Evolutionary conservation across 2,797 vertebrate species (phyloP), one percentile per base, ranked within the genome.

Genomic region (Melanotaenia nigrans): DNA sequence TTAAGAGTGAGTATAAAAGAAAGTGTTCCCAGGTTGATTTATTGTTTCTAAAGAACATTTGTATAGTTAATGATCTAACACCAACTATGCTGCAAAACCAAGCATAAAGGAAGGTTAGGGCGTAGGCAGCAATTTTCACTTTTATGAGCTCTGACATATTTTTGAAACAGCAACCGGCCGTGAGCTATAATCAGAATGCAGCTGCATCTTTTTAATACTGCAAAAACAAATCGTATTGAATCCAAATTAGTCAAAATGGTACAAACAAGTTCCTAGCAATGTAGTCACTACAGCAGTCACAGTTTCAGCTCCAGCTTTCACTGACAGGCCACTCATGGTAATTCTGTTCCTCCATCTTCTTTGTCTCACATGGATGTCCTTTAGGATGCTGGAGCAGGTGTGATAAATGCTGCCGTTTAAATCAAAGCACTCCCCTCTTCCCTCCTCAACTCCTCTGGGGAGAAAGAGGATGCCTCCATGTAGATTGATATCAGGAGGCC

Each of bases 351-450:
- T 68, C 68, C 65, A 35, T 49, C 69, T 28, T 32, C 36, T 55
- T 66, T 62, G 58, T 65, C 81, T 65, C 73, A 38, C 79, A 68
- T 57, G 71, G 61, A 55, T 83, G 83, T 92, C 86, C 85, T 90
- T 87, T 89, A 87, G 83, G 74, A 84, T 61, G 80, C 81, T 70
- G 77, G 85, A 83, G 85, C 90, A 92, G 83, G 87, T 87, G 89
- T 94, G 92, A 94, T 92, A 90, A 95, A 94, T 94, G 92, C 86
- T 79, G 81, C 80, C 73, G 88, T 93, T 94, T 95, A 94, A 92
- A 93, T 93, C 90, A 87, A 87, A 92, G 83, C 82, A 71, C 83
- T 75, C 82, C 75, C 66, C 81, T 62, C 75, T 33, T 38, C 70
- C 69, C 73, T 71, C 76, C 72, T 71, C 79, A 35, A 73, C 69